These are phyloP conservation scores for Phorcus lineatus DNA, from an alignment of 2,888 invertebrate species.

Conservation along the genomic window DNA sequence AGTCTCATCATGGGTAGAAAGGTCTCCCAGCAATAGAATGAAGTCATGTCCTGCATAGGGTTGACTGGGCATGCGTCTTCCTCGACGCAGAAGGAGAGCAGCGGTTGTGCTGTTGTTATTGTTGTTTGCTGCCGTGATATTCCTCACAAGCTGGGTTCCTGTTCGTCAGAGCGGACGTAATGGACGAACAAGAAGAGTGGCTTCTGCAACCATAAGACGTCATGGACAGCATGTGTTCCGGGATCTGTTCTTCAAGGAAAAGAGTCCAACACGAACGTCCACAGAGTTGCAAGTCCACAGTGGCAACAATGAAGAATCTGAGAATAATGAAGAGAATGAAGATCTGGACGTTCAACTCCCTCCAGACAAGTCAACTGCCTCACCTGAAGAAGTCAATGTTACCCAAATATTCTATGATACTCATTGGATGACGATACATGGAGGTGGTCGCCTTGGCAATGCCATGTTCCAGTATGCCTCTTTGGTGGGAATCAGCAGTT, in stretches of 20 bases:
- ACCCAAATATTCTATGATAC: conserved; percentile 18
- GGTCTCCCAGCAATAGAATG: background rate
- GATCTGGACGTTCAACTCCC: too few relatives aligned
- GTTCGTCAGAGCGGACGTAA: too few relatives aligned
- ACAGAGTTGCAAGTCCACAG: too few relatives aligned
- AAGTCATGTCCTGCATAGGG: background rate
- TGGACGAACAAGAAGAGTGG: too few relatives aligned
- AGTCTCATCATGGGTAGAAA: too few relatives aligned
- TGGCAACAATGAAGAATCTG: too few relatives aligned
- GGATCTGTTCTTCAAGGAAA: too few relatives aligned
- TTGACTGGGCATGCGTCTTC: background rate
- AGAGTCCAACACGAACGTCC: too few relatives aligned
- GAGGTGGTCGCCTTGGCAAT: conserved; percentile 57
- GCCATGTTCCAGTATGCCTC: conserved; percentile 56
- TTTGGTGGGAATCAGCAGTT: conserved; percentile 45
- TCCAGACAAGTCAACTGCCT: too few relatives aligned
- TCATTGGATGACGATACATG: conserved; percentile 37
- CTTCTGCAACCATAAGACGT: too few relatives aligned
- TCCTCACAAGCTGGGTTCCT: background rate
- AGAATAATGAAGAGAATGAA: too few relatives aligned
- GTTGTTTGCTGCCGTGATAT: background rate
- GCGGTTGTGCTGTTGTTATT: background rate
- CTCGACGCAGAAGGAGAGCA: background rate
- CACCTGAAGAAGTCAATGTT: background rate
- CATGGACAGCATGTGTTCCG: too few relatives aligned